Base-by-base conservation (phyloP, 2,888 invertebrate species). In the Agrotis segetum region DNA sequence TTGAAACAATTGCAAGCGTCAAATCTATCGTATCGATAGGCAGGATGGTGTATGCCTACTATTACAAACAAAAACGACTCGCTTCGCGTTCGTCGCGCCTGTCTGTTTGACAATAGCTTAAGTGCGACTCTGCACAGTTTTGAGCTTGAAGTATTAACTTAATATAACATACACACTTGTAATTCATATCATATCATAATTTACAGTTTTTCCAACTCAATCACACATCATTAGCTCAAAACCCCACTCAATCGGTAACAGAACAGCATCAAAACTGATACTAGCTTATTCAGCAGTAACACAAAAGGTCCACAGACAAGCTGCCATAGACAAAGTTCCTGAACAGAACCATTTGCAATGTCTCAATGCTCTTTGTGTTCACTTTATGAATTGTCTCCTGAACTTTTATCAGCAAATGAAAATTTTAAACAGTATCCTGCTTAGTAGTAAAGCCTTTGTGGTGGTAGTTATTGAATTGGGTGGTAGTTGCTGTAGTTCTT, bases 341-440 rank as follows among this genome's bases (percentile, higher is more conserved):
- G 87, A 88, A 89, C 88, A 90, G 88, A 90, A 89, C 88, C 88
- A 79, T 85, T 86, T 72, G 83, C 85, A 80, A 85, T 85, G 81
- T 84, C 80, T 81, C 80, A 55, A 58, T 76, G 71, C 74, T 77
- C 89, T 89, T 88, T 89, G 89, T 88, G 68, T 3, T 76, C 77
- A 72, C 87, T 87, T 82, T 84, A 86, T 87, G 89, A 89, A 89
- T 87, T 83, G 89, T 87, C 85, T 79, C 66, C 66, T 67, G 59
- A 84, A 85, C 84, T 81, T 83, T 84, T 83, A 72, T 82, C 59
- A 55, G 63, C 62, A 71, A 79, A 85, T 81, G 80, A 79, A 85
- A 81, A 84, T 87, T 87, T 87, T 85, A 85, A 87, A 83, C 79
- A 71, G 77, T 82, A 69, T 71, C 72, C 77, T 64, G 71, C 71